Base-by-base conservation (phyloP, 2,113 vertebrate species). In the Heptranchias perlo region DNA sequence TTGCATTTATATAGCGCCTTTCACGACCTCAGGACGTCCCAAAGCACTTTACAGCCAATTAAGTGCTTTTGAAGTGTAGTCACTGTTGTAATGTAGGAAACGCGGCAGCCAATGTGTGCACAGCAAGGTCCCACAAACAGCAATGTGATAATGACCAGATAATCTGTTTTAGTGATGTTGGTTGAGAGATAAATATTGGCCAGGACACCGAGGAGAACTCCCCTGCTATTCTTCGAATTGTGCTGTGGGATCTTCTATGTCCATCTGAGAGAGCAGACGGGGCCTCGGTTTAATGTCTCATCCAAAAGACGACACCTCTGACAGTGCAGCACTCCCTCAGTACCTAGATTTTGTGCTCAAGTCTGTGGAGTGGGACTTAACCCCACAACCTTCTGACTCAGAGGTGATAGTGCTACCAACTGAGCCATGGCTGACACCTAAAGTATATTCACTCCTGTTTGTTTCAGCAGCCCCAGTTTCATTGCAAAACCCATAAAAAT, bases 401-500 rank as follows among this genome's bases (percentile, higher is more conserved):
- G 6, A n/a, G 13, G 8, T 2, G 86, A 58, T 28, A 4, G 49
- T 18, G 39, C 18, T 13, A 2, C 49, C 23, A 49, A 61, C 52
- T 92, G 87, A n/a, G 87, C 4, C 87, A 61, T 16, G 18, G 7
- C 89, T 25, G 89, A 93, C n/a, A 62, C n/a, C 58, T 93, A 61
- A 93, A 39, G 11, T 13, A 28, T 67, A 49, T 67, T 49, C 64
- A 47, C 21, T 28, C 69, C 39, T 94, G n/a, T 65, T 94, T 67
- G 39, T 31, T 28, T 65, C 93, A 49, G 10, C 62, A 13, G 4
- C 35, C 35, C 28, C 44, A 3, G 10, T 67, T 49, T 67, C 39
- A 94, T 94, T 67, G 89, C 25, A 39, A 49, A 67, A 47, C 62
- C 93, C 39, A 94, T 94, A 94, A 94, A 67, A 94, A 94, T 69